Base-by-base conservation (phyloP, 2,888 invertebrate genomes). In the Amorpha juglandis region DNA sequence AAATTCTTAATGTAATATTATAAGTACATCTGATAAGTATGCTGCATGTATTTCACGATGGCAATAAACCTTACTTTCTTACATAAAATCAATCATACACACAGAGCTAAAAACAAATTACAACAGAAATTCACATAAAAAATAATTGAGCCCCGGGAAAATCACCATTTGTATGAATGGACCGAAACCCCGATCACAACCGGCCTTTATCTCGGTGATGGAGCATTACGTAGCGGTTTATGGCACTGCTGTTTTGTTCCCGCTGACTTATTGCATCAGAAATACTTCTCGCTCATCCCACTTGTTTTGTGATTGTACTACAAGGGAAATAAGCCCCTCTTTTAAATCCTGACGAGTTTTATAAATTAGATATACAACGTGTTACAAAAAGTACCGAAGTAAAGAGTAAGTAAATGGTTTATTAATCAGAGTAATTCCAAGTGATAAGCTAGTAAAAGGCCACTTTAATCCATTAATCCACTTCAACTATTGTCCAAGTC, bases 231-330 rank as follows among this genome's bases (percentile, higher is more conserved):
- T 64, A 53, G 69, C 35, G 65, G 50, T 63, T 66, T 68, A 67
- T 51, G 68, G 69, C 68, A 66, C 64, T 65, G 67, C 63, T 73
- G 72, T 73, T 74, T 74, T 74, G 73, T 71, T 69, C 71, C 67
- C 65, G 65, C 70, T 74, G 70, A 74, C 71, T 73, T 74, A 74
- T 73, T 71, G 71, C 71, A 69, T 67, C 64, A 63, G 52, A 64
- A 64, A 68, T 67, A 65, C 69, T 70, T 64, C 62, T 62, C 66
- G 66, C 63, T 63, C 50, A 66, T 45, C 51, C 38, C 62, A 19
- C 19, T 48, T 52, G 45, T 47, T 51, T 51, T 52, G 45, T 53
- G 64, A 53, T 53, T 53, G 64, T n/a, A 27, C 64, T n/a, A 19
- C 16, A 35, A 58, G 58, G 62, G 47, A 62, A 62, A 62, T 62